Evolutionary conservation across 1,140 invertebrate genomes (phyloP).

Genomic region (Micrasema minimum): DNA sequence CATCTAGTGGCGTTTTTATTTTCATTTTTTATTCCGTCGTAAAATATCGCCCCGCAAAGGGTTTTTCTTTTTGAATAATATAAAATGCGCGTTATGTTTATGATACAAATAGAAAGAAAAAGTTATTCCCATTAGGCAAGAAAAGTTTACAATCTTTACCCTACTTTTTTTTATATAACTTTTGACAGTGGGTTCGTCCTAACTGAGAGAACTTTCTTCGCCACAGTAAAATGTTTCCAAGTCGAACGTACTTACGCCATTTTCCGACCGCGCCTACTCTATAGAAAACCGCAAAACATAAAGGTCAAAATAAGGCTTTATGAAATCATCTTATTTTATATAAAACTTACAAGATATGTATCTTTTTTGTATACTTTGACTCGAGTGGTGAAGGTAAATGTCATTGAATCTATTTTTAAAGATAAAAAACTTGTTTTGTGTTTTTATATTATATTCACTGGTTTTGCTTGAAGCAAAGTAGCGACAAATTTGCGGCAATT

Average conservation of each 20-base stretch:
- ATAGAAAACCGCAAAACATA: constrained; percentile 30
- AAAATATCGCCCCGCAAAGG: constrained; percentile 26
- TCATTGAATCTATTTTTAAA: constrained; percentile 34
- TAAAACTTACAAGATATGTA: constrained; percentile 11
- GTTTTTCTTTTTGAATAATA: constrained; percentile 40
- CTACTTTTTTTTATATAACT: constrained; percentile 52
- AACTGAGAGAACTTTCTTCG: constrained; percentile 31
- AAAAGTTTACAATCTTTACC: constrained; percentile 50
- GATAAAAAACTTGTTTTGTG: constrained; percentile 6
- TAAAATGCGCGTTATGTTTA: constrained; percentile 42
- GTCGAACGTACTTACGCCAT: constrained; percentile 37
- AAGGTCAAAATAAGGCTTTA: constrained; percentile 39
- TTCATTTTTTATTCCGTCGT: constrained; percentile 36
- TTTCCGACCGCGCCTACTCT: constrained; percentile 11
- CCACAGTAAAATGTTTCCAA: constrained; percentile 47
- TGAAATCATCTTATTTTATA: constrained; percentile 38
- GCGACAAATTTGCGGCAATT: constrained; percentile 12
- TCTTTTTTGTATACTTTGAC: constrained; percentile 38
- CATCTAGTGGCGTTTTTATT: constrained; percentile 23
- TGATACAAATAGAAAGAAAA: constrained; percentile 45
- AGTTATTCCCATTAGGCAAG: constrained; percentile 49
- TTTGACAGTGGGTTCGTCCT: constrained; percentile 38
- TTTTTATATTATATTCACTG: not conserved
- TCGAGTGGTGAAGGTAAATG: constrained; percentile 18
- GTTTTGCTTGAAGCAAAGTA: constrained; percentile 7